Conservation (phyloP, 2,113 vertebrate species). For the Pangasianodon hypophthalmus region DNA sequence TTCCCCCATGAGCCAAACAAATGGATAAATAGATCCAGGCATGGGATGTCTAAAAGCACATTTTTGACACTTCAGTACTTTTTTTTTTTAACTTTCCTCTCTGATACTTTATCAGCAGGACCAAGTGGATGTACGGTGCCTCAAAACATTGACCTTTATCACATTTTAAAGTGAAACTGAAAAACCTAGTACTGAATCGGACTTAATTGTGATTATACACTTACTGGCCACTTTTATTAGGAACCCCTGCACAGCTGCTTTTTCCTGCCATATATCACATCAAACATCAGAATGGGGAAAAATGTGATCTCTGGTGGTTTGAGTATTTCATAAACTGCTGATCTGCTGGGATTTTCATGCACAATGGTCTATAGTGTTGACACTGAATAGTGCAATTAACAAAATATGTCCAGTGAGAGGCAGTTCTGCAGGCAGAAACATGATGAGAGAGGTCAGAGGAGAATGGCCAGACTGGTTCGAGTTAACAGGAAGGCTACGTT, state of each 20-base stretch:
- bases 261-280: not conserved
- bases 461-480: not conserved
- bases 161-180: not conserved
- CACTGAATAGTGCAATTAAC: not conserved
- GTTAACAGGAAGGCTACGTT: no score
- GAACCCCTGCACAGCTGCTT: not conserved
- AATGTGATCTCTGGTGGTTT: not conserved
- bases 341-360: not conserved
- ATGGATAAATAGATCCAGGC: not conserved
- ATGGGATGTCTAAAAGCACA: not conserved
- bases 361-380: not conserved
- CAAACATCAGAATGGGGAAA: not conserved
- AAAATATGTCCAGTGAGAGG: not conserved
- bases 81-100: not conserved
- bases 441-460: no score
- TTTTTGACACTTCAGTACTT: not conserved
- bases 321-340: not conserved
- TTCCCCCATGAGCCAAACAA: not conserved
- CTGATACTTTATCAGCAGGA: not conserved
- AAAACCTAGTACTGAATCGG: not conserved
- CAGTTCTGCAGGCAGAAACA: not conserved
- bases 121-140: no score
- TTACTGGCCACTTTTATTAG: not conserved
- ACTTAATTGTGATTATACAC: not conserved
- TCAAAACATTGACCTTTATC: not conserved